These are phyloP conservation scores for Melanargia galathea DNA, from an alignment of 2,888 invertebrate genomes.

Conservation along the genomic window DNA sequence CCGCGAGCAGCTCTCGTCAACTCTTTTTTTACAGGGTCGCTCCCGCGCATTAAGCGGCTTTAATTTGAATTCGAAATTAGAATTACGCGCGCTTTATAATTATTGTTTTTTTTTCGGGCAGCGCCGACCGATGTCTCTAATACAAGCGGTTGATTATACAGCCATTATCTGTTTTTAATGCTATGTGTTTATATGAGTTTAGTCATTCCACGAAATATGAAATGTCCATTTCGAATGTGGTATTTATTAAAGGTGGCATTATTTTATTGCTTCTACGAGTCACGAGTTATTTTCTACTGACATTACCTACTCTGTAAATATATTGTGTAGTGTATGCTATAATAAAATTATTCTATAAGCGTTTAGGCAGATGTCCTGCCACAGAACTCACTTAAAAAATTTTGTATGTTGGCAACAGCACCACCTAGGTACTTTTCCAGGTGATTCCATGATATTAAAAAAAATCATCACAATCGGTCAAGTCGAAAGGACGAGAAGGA, in stretches of 20 bases:
- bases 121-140: conserved; percentile 76
- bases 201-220: conserved; percentile 19
- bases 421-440: too few relatives aligned
- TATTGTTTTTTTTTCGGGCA: conserved; percentile 76
- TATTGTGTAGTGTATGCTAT: neutral
- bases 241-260: neutral
- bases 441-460: too few relatives aligned
- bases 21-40: conserved; percentile 81
- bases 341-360: too few relatives aligned
- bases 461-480: too few relatives aligned
- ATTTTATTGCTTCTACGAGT: neutral
- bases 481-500: too few relatives aligned
- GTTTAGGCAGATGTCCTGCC: too few relatives aligned
- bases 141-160: conserved; percentile 66
- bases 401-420: too few relatives aligned
- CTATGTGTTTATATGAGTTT: conserved; percentile 42
- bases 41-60: conserved; percentile 83
- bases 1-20: conserved; percentile 80
- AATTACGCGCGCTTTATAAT: conserved; percentile 83
- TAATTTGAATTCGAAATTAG: conserved; percentile 83
- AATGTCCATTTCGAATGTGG: conserved; percentile 13
- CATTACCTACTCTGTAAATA: neutral
- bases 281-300: neutral
- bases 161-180: conserved; percentile 50
- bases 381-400: too few relatives aligned